These are phyloP conservation scores for Peromyscus melanophrys DNA, from an alignment of 2,797 vertebrate genomes.

Conservation along the genomic window DNA sequence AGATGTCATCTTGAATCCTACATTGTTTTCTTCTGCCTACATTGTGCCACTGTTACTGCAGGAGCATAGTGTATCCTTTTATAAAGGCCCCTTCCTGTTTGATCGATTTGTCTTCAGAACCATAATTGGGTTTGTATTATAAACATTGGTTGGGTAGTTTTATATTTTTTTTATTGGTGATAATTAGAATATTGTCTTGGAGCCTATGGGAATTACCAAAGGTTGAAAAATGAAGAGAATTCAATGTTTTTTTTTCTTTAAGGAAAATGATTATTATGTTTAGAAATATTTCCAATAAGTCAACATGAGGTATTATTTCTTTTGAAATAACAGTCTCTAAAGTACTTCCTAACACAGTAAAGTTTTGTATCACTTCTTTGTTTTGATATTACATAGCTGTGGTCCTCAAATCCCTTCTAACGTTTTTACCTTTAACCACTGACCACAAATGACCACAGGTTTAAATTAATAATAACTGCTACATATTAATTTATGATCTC, in stretches of 20 bases:
- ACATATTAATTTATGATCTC: neutral
- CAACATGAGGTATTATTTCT: neutral
- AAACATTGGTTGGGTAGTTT: conserved; percentile 23
- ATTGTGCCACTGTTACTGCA: neutral
- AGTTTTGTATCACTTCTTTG: conserved; percentile 4
- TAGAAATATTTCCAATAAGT: conserved; percentile 30
- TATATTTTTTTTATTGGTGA: conserved; percentile 45
- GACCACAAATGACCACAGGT: neutral
- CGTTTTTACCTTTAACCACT: conserved; percentile 38
- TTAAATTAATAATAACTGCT: neutral
- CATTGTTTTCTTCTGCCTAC: conserved; percentile 29
- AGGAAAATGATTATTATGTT: conserved; percentile 23
- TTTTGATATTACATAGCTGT: neutral
- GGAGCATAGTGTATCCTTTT: neutral
- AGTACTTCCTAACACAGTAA: conserved; percentile 32
- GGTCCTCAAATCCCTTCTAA: neutral
- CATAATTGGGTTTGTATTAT: conserved; percentile 17
- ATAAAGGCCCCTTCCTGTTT: neutral
- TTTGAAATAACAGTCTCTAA: conserved; percentile 59
- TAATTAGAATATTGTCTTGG: conserved; percentile 33
- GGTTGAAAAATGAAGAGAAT: neutral
- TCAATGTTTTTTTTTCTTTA: conserved; percentile 26
- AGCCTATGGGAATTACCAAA: neutral
- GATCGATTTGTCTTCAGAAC: conserved; percentile 1
- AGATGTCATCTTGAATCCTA: neutral